Conservation (phyloP, 2,888 invertebrate genomes). For the Malthinus seriepunctatus region DNA sequence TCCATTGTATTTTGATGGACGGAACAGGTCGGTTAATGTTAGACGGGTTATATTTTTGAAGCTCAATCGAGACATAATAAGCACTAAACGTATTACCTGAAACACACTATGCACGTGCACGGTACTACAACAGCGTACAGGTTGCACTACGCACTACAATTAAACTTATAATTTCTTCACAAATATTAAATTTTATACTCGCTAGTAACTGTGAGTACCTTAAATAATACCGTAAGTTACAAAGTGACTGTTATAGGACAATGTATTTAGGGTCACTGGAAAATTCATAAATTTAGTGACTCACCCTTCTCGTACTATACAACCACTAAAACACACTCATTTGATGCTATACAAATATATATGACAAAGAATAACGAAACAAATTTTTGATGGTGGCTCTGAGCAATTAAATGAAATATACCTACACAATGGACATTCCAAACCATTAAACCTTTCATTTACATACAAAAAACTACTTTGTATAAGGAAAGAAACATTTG, state of each 20-base stretch:
- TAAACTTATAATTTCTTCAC: neutral
- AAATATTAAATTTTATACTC: neutral
- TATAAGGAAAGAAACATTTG: slow-evolving; percentile 13
- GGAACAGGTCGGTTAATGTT: slow-evolving; percentile 40
- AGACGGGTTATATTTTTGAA: slow-evolving; percentile 28
- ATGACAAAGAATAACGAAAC: slow-evolving; percentile 34
- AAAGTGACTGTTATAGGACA: slow-evolving; percentile 2
- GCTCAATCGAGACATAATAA: slow-evolving; percentile 32
- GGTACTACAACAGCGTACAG: slow-evolving; percentile 23
- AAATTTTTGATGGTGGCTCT: slow-evolving; percentile 27
- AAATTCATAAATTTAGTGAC: slow-evolving; percentile 32
- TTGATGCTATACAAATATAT: slow-evolving; percentile 34
- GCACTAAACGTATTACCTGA: slow-evolving; percentile 15
- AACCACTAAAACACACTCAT: slow-evolving; percentile 29
- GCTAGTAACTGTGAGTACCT: neutral
- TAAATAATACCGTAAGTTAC: slow-evolving; percentile 6
- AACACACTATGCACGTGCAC: no score
- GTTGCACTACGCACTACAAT: slow-evolving; percentile 13
- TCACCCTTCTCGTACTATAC: slow-evolving; percentile 32
- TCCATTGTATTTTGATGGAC: slow-evolving; percentile 35
- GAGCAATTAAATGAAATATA: slow-evolving; percentile 35
- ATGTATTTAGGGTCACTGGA: slow-evolving; percentile 26
- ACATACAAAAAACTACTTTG: slow-evolving; percentile 18
- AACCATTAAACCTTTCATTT: slow-evolving; percentile 38
- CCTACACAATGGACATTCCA: slow-evolving; percentile 38